phyloP scores from a whole-genome alignment of 2,797 vertebrate species.

The Loriculus beryllinus region DNA sequence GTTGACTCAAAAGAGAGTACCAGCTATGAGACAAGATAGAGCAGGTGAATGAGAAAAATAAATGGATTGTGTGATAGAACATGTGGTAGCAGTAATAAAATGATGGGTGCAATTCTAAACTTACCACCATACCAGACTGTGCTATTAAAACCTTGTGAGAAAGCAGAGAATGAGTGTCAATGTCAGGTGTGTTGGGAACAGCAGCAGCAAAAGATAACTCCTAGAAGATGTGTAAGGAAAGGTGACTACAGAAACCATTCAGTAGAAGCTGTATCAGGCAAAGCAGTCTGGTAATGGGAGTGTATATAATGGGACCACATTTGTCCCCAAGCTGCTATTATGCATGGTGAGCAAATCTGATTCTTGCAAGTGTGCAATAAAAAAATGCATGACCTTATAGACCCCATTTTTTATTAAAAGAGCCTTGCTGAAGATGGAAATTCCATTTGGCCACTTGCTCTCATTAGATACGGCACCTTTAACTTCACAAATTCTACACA shows the following conservation, averaged over 20 bases:
- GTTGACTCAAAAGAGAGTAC: not conserved
- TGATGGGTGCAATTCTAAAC: not conserved
- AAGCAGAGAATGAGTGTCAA: not conserved
- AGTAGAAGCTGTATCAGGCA: not conserved
- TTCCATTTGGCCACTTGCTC: not conserved
- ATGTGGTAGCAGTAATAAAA: not conserved
- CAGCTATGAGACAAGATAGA: not conserved
- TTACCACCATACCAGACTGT: not conserved
- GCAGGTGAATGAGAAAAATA: not conserved
- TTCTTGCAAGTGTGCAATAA: not conserved
- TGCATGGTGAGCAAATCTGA: not conserved
- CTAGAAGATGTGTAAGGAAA: not conserved
- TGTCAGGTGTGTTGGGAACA: not conserved
- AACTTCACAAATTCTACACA: not conserved
- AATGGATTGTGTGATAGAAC: not conserved
- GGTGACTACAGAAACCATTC: not conserved
- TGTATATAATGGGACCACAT: not conserved
- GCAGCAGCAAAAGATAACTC: not conserved
- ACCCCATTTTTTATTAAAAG: not conserved
- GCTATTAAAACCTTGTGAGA: not conserved
- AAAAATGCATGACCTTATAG: not conserved
- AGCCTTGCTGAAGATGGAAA: not conserved
- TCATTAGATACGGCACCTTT: not conserved
- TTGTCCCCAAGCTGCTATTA: not conserved
- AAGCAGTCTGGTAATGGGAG: not conserved